Percentiles rank a stretch among this genome's conserved stretches.
These are phyloP conservation scores for Fratercula arctica DNA, from an alignment of 2,797 vertebrate genomes.

Conservation along the genomic window DNA sequence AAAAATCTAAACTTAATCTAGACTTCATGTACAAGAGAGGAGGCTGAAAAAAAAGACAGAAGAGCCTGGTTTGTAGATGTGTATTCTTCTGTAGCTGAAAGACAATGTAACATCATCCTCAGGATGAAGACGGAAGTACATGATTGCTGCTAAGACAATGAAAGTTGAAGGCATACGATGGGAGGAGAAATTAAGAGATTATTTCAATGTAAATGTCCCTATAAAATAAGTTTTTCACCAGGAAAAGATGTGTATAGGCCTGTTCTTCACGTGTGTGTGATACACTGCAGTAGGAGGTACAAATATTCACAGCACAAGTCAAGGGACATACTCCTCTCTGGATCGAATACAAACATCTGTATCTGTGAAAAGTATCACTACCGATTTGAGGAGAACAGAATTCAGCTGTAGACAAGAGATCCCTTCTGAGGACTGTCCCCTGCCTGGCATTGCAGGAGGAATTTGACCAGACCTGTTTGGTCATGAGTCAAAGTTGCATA, in stretches of 20 bases:
- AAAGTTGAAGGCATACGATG: neutral
- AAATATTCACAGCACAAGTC: neutral
- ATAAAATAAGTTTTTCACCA: neutral
- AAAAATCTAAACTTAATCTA: neutral
- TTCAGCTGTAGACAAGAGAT: neutral
- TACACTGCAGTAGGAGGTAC: neutral
- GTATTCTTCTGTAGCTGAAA: neutral
- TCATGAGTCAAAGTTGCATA: neutral
- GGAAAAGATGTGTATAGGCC: neutral
- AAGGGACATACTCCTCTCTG: neutral
- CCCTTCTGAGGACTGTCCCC: neutral
- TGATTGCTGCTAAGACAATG: neutral
- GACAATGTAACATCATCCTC: neutral
- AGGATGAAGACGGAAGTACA: neutral
- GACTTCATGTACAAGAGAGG: neutral
- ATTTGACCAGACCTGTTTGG: slow-evolving; percentile 9
- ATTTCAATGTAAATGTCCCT: neutral
- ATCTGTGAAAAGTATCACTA: neutral
- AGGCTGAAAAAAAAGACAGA: neutral
- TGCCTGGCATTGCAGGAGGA: neutral
- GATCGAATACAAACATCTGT: neutral
- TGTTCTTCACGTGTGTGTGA: rapidly evolving
- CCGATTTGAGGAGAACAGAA: neutral
- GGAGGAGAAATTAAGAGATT: neutral
- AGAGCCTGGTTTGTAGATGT: neutral